Percentiles rank a stretch among this genome's conserved stretches.
Conservation (phyloP, 2,888 invertebrate genomes). For the Lasioglossum figueresi region DNA sequence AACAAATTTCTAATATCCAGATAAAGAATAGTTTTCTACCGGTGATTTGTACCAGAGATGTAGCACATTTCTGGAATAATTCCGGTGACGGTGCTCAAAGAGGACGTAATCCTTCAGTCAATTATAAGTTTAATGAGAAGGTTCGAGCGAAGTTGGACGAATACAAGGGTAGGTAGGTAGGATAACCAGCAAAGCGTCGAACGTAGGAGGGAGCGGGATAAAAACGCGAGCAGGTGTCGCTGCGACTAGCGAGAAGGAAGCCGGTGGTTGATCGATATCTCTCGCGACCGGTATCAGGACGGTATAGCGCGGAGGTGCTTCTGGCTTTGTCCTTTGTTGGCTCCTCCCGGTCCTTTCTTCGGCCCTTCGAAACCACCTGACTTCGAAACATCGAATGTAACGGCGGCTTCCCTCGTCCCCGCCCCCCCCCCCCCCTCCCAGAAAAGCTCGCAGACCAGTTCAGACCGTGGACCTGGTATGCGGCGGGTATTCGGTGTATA, state of each 20-base stretch:
- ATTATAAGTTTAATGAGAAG: background rate
- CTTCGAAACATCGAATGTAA: constrained; percentile 62
- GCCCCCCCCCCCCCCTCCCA: constrained; percentile 16
- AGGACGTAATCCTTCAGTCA: background rate
- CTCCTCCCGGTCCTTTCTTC: constrained; percentile 56
- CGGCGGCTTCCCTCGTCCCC: constrained; percentile 41
- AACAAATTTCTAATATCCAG: background rate
- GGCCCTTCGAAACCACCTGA: constrained; percentile 62
- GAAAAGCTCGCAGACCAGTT: constrained; percentile 43
- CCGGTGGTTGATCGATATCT: constrained; percentile 56
- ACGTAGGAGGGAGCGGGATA: background rate
- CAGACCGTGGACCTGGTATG: constrained; percentile 41
- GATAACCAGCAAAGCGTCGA: background rate
- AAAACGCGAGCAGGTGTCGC: constrained; percentile 37
- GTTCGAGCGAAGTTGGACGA: background rate
- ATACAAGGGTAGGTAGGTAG: background rate
- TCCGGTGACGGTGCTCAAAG: background rate
- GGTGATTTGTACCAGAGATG: background rate
- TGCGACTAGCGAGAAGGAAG: constrained; percentile 32
- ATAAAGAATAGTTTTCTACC: too few relatives aligned
- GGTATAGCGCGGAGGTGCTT: constrained; percentile 41
- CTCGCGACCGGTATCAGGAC: constrained; percentile 54
- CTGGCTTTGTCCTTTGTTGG: constrained; percentile 52
- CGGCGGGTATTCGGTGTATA: constrained; percentile 57
- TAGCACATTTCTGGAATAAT: background rate